Percentiles rank a stretch among this genome's conserved stretches.
These are phyloP conservation scores for Drepana arcuata DNA, from an alignment of 1,140 invertebrate genomes.

Conservation along the genomic window DNA sequence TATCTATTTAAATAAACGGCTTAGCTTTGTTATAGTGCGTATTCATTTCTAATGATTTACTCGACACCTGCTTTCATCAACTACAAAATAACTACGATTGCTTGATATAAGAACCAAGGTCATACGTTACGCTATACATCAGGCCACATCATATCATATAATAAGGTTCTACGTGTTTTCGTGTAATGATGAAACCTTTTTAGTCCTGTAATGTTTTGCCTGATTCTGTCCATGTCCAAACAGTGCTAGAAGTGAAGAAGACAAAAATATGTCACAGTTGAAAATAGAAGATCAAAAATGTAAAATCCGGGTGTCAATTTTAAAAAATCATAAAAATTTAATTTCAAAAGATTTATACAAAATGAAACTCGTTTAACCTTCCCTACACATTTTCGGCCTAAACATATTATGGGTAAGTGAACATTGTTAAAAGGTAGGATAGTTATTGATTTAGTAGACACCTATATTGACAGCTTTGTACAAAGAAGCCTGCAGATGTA, in stretches of 20 bases:
- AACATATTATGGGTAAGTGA: constrained; percentile 28
- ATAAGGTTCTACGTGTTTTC: too few relatives aligned
- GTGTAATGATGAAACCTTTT: too few relatives aligned
- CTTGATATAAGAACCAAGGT: too few relatives aligned
- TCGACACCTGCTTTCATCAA: too few relatives aligned
- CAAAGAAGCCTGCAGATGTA: constrained; percentile 40
- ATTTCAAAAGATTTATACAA: constrained; percentile 21
- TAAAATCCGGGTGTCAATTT: constrained; percentile 20
- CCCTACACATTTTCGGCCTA: constrained; percentile 1
- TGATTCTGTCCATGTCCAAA: constrained; percentile 20
- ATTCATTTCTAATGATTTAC: too few relatives aligned
- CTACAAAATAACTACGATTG: too few relatives aligned
- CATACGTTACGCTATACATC: too few relatives aligned
- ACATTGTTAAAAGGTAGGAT: neutral
- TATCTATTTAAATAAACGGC: too few relatives aligned
- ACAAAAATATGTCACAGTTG: constrained; percentile 36
- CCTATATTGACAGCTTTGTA: constrained; percentile 46
- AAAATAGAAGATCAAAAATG: constrained; percentile 38
- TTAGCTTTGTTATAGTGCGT: constrained; percentile 3
- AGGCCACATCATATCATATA: too few relatives aligned
- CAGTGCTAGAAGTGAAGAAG: too few relatives aligned
- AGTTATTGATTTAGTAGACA: constrained; percentile 7
- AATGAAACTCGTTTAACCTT: constrained; percentile 24
- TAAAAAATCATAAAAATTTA: constrained; percentile 26
- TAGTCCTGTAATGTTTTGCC: too few relatives aligned